phyloP scores from a whole-genome alignment of 2,888 invertebrate genomes.

The Silvanus unidentatus region DNA sequence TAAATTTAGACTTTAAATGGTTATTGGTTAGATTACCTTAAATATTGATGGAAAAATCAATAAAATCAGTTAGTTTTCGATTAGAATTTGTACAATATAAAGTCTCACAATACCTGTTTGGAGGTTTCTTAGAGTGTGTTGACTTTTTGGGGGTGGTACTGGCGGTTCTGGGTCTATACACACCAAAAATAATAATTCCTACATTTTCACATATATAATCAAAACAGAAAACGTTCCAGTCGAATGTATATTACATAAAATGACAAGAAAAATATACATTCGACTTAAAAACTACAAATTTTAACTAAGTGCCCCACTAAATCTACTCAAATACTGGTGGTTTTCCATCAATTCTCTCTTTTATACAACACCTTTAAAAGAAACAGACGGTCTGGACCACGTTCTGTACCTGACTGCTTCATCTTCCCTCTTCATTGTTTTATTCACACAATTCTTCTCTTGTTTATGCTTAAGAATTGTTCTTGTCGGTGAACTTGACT shows the following conservation, averaged over 20 bases:
- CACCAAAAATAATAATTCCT: neutral
- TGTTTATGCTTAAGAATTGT: conserved; percentile 6
- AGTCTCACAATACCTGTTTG: conserved; percentile 27
- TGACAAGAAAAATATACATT: conserved; percentile 4
- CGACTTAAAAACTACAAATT: conserved; percentile 16
- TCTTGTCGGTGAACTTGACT: conserved; percentile 42
- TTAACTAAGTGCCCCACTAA: conserved; percentile 13
- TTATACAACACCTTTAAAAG: conserved; percentile 62
- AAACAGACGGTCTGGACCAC: conserved; percentile 62
- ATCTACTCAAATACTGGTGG: conserved; percentile 1
- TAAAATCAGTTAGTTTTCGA: too few species aligned
- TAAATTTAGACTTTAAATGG: too few species aligned
- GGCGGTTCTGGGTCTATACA: conserved; percentile 58
- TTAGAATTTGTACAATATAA: too few species aligned
- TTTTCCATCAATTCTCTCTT: conserved; percentile 10
- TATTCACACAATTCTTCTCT: conserved; percentile 4
- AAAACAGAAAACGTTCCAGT: too few species aligned
- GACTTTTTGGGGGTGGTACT: conserved; percentile 58
- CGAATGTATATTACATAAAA: too few species aligned
- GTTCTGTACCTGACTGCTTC: conserved; percentile 43
- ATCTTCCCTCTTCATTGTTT: conserved; percentile 6
- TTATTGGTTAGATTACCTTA: too few species aligned
- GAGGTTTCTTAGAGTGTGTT: conserved; percentile 42
- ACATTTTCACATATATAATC: too few species aligned
- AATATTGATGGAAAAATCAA: too few species aligned